phyloP scores from a whole-genome alignment of 2,888 invertebrate species.

The Dynastes grantii region DNA sequence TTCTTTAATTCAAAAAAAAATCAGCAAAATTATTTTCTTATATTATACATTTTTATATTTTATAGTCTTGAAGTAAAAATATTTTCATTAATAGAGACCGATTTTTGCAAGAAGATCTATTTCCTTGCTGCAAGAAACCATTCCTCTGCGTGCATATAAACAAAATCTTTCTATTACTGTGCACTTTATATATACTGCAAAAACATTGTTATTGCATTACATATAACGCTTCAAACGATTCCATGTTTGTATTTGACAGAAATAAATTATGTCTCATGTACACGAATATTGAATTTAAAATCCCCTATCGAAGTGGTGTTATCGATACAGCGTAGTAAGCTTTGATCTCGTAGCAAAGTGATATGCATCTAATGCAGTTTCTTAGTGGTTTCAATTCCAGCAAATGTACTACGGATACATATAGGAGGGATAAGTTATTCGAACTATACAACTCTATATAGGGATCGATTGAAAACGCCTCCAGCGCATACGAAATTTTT shows the following conservation, averaged over 20 bases:
- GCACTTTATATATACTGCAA: background rate
- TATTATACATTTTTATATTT: too few relatives aligned
- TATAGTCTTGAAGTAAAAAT: too few relatives aligned
- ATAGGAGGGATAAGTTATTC: constrained; percentile 7
- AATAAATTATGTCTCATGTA: background rate
- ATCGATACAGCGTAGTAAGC: constrained; percentile 3
- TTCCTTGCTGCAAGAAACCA: too few relatives aligned
- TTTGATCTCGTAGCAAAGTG: constrained; percentile 23
- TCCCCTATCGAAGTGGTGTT: background rate
- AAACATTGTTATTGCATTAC: background rate
- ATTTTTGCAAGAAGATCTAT: too few relatives aligned
- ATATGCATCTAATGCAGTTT: constrained; percentile 17
- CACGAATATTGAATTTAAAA: constrained; percentile 12
- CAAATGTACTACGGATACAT: background rate
- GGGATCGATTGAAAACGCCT: constrained; percentile 16
- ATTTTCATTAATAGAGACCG: too few relatives aligned
- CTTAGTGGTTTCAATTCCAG: constrained; percentile 14
- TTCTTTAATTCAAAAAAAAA: too few relatives aligned
- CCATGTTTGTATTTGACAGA: background rate
- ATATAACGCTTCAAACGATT: background rate
- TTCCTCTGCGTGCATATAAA: too few relatives aligned
- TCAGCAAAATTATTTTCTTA: too few relatives aligned
- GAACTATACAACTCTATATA: constrained; percentile 1
- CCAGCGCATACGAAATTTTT: constrained; percentile 8
- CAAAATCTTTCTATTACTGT: background rate